Conservation (phyloP, 2,888 invertebrate species). For the Campaea margaritaria region DNA sequence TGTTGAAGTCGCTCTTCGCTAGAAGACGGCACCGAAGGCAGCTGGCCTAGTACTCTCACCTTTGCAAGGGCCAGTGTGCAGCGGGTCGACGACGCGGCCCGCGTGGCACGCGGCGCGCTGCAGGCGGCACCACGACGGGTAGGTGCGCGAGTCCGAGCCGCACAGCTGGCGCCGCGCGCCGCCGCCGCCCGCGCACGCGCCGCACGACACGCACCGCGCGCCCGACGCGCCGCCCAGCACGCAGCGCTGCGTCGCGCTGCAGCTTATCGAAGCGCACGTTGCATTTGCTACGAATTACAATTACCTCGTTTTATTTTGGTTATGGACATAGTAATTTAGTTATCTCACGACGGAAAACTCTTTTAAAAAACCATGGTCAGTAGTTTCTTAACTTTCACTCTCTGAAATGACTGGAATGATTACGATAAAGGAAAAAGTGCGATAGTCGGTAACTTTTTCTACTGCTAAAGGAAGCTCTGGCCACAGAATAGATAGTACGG, state of each 20-base stretch:
- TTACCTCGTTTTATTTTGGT: too few relatives aligned
- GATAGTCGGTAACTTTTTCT: too few relatives aligned
- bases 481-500: too few relatives aligned
- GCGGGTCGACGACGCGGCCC: constrained; percentile 89
- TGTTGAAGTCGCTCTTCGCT: too few relatives aligned
- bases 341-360: too few relatives aligned
- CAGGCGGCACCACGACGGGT: constrained; percentile 92
- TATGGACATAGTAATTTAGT: too few relatives aligned
- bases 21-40: too few relatives aligned
- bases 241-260: constrained; percentile 74
- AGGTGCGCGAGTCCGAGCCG: constrained; percentile 90
- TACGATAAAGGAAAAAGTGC: too few relatives aligned
- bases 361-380: too few relatives aligned
- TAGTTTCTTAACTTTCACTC: too few relatives aligned
- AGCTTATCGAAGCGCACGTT: constrained; percentile 68
- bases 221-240: constrained; percentile 73
- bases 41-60: constrained; percentile 50
- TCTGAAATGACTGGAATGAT: too few relatives aligned
- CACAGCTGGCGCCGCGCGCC: constrained; percentile 84
- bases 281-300: constrained; percentile 66
- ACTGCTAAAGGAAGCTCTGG: too few relatives aligned
- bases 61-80: constrained; percentile 88
- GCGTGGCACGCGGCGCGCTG: constrained; percentile 90
- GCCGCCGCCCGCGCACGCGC: constrained; percentile 68
- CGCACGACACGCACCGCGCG: constrained; percentile 69